Conservation (phyloP, 2,888 invertebrate species). For the Drosophila limbata region DNA sequence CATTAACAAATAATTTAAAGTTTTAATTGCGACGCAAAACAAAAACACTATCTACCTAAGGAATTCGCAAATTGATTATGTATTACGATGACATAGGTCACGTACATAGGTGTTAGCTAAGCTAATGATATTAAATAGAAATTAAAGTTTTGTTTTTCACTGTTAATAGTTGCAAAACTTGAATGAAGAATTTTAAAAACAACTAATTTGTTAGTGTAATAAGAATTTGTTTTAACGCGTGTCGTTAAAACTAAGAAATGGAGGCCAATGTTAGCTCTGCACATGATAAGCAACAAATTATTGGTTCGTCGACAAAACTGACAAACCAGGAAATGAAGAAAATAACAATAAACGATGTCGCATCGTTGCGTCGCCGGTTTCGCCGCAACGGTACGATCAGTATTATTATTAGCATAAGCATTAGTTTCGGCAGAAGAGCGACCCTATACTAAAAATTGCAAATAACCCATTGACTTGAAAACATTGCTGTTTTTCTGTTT, state of each 20-base stretch:
- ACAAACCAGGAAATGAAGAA: conserved; percentile 72
- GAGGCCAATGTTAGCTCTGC: conserved; percentile 67
- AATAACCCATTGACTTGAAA: conserved; percentile 57
- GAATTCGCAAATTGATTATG: too few species aligned
- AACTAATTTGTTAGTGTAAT: conserved; percentile 17
- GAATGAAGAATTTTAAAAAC: conserved; percentile 1
- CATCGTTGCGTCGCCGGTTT: conserved; percentile 33
- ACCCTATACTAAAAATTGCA: conserved; percentile 63
- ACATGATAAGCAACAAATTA: conserved; percentile 55
- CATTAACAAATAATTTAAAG: not conserved
- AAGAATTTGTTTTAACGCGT: conserved; percentile 28
- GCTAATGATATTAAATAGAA: not conserved
- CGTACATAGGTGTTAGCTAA: not conserved
- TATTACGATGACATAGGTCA: too few species aligned
- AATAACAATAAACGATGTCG: conserved; percentile 63
- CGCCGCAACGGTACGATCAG: conserved; percentile 8
- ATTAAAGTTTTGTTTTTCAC: not conserved
- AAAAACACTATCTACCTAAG: not conserved
- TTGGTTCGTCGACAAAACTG: conserved; percentile 54
- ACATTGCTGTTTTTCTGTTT: conserved; percentile 26
- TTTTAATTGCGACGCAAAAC: not conserved
- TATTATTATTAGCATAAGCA: conserved; percentile 55
- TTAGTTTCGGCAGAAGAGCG: conserved; percentile 52
- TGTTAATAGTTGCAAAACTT: not conserved
- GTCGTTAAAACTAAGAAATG: conserved; percentile 36